Percentiles rank a stretch among this genome's conserved stretches.
Evolutionary conservation across 1,140 invertebrate species (phyloP).

Genomic region (Tetramorium alpestre): DNA sequence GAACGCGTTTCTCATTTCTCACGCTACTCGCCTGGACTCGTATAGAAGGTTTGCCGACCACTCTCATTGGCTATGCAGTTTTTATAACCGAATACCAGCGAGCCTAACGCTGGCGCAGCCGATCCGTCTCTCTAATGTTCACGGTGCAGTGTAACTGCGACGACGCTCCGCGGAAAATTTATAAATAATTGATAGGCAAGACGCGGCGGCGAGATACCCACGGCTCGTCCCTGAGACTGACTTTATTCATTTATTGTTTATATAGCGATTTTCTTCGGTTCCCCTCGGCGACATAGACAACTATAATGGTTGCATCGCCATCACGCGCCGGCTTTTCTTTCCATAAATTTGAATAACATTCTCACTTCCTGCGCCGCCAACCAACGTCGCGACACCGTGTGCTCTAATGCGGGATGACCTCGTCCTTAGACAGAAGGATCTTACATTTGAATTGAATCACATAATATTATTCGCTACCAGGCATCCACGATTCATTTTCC

Average conservation of each 20-base stretch:
- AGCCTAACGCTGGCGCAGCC: slow-evolving; percentile 18
- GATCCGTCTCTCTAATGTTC: slow-evolving; percentile 41
- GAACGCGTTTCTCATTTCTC: slow-evolving; percentile 14
- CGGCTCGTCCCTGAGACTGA: slow-evolving; percentile 53
- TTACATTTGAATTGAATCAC: slow-evolving; percentile 59
- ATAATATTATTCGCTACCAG: slow-evolving; percentile 54
- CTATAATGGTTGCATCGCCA: slow-evolving; percentile 64
- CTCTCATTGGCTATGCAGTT: slow-evolving; percentile 38
- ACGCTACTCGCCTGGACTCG: background rate
- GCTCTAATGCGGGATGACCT: slow-evolving; percentile 55
- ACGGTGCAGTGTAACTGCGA: slow-evolving; percentile 7
- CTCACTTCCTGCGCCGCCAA: slow-evolving; percentile 68
- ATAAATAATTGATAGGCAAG: slow-evolving; percentile 71
- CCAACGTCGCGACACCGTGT: slow-evolving; percentile 20
- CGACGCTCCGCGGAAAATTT: slow-evolving; percentile 64
- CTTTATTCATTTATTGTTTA: slow-evolving; percentile 70
- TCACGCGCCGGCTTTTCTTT: slow-evolving; percentile 58
- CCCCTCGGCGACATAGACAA: slow-evolving; percentile 53
- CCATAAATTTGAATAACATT: slow-evolving; percentile 75
- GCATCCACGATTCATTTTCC: slow-evolving; percentile 17
- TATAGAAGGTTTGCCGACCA: background rate
- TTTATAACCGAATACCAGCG: slow-evolving; percentile 48
- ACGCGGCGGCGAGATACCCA: slow-evolving; percentile 12
- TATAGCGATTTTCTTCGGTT: slow-evolving; percentile 67
- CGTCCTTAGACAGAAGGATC: slow-evolving; percentile 69